Conservation (phyloP, 2,888 invertebrate species). For the Chrysotoxum bicinctum region DNA sequence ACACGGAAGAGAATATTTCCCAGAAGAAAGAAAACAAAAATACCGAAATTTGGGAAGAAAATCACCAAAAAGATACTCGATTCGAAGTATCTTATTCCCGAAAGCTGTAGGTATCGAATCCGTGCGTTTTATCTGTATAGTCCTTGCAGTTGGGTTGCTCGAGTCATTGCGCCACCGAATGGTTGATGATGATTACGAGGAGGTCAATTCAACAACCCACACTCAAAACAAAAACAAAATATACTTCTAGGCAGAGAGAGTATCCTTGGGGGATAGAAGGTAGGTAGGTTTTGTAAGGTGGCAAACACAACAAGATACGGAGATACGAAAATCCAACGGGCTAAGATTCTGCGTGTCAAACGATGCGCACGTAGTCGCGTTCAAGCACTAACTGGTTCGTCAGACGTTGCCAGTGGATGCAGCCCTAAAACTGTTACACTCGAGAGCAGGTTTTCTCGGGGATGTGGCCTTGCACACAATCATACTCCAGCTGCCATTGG, state of each 20-base stretch:
- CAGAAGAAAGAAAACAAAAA: background rate
- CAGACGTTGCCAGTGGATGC: slow-evolving; percentile 62
- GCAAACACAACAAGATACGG: slow-evolving; percentile 22
- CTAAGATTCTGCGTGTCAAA: slow-evolving; percentile 72
- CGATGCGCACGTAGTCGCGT: slow-evolving; percentile 80
- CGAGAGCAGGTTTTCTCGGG: slow-evolving; percentile 68
- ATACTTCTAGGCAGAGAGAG: slow-evolving; percentile 25
- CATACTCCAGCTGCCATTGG: slow-evolving; percentile 41
- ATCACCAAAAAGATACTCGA: slow-evolving; percentile 29
- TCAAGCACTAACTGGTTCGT: slow-evolving; percentile 81
- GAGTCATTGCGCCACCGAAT: slow-evolving; percentile 58
- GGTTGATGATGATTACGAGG: slow-evolving; percentile 35
- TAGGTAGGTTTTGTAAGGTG: slow-evolving; percentile 7
- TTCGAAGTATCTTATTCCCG: slow-evolving; percentile 30
- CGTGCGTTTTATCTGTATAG: slow-evolving; percentile 37
- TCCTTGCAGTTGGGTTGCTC: slow-evolving; percentile 57
- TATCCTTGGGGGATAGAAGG: slow-evolving; percentile 53
- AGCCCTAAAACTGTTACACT: slow-evolving; percentile 71
- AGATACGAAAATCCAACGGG: slow-evolving; percentile 63
- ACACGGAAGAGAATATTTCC: slow-evolving; percentile 67
- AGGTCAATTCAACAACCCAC: slow-evolving; percentile 43
- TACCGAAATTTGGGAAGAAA: slow-evolving; percentile 8
- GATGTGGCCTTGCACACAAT: slow-evolving; percentile 69
- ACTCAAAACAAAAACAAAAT: slow-evolving; percentile 44
- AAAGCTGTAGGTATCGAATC: slow-evolving; percentile 62